phyloP scores from a whole-genome alignment of 2,113 vertebrate genomes.

The Synodontis membranacea region DNA sequence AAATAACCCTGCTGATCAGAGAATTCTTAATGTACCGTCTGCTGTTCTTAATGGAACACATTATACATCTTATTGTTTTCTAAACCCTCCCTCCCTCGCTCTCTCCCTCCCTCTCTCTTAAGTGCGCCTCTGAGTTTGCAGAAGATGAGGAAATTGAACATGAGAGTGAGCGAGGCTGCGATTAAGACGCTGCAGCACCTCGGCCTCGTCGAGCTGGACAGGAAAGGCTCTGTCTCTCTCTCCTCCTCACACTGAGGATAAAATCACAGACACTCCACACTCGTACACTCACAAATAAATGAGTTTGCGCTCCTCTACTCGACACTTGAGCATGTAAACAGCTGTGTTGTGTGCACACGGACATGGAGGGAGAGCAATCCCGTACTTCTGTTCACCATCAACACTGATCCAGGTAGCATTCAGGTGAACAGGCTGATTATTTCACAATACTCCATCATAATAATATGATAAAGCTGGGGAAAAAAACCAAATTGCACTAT shows the following conservation, averaged over 20 bases:
- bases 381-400: not conserved
- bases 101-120: not conserved
- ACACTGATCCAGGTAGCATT: not conserved
- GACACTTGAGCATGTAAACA: not conserved
- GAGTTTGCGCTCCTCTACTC: not conserved
- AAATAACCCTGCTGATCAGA: not conserved
- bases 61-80: not conserved
- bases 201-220: conserved; percentile 59
- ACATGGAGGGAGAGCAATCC: not conserved
- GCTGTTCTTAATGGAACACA: not conserved
- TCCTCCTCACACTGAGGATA: conserved; percentile 19
- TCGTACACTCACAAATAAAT: not conserved
- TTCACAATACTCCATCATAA: not conserved
- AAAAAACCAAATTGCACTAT: not conserved
- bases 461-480: not conserved
- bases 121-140: conserved; percentile 57
- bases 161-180: conserved; percentile 60
- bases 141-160: conserved; percentile 65
- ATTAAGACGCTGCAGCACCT: conserved; percentile 66
- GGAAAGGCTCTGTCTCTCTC: conserved; percentile 56
- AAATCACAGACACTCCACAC: not conserved
- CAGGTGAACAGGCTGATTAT: not conserved
- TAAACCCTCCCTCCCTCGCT: not conserved
- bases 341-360: not conserved
- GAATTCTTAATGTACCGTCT: not conserved